Evolutionary conservation across 53 echinoderm and acorn worm genomes (phyloP), one percentile per base, ranked within the genome.

Genomic region (Crossaster papposus): DNA sequence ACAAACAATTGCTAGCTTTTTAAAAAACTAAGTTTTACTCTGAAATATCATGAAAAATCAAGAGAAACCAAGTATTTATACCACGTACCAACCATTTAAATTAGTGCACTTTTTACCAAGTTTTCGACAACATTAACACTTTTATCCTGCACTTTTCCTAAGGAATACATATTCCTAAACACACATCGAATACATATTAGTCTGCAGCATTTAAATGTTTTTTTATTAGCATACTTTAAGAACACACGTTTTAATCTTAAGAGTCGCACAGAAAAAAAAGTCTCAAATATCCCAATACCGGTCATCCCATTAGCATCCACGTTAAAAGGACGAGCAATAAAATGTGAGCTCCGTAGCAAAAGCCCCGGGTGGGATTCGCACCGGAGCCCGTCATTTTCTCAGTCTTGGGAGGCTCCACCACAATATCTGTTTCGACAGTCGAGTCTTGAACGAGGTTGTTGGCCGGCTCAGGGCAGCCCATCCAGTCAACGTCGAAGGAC

Each of bases 401-500:
- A 14, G 77, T 76, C 36, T 77, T 87, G 32, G 87, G 87, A 26
- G 87, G 87, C 30, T 87, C 87, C 10, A 87, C 51, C 30, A 52
- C 51, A 14, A 74, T 18, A 23, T 51, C 85, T 33, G 30, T 51
- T 22, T 14, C 73, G 13, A 30, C 77, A 1, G 80, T 55, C 58
- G 80, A 50, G 2, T 52, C 53, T 24, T 79, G 54, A 14, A 7
- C 87, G 2, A 87, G 38, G 15, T 65, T 65, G 15, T 70, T 72
- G 5, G 75, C 87, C 33, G 29, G 20, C 31, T 77, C 85, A 15
- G 73, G 78, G 79, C 97, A 97, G 14, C 92, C 94, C 93, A 97
- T 94, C 97, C 97, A 97, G 89, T 97, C 97, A 58, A 88, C 94
- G 14, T 89, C 94, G 55, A 97, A 97, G 65, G 82, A 89, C 34